Conservation (phyloP, 2,113 vertebrate species). For the Edolisoma coerulescens region DNA sequence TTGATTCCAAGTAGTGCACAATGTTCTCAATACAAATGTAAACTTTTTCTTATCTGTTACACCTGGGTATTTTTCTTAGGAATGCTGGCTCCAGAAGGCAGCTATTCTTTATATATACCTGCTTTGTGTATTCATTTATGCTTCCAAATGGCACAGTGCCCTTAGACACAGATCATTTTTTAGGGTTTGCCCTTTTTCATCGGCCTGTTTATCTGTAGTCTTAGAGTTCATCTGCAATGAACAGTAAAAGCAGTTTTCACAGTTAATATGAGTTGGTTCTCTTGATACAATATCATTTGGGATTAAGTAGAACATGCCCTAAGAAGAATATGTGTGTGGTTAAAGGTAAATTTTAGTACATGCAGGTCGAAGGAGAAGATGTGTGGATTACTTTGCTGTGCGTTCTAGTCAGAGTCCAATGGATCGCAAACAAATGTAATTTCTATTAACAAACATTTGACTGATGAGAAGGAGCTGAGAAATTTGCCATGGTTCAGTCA, state of each 20-base stretch:
- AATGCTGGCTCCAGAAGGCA: neutral
- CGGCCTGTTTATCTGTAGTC: neutral
- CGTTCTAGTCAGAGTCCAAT: neutral
- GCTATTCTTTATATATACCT: neutral
- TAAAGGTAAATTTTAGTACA: neutral
- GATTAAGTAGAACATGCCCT: neutral
- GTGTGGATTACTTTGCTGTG: neutral
- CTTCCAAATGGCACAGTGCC: neutral
- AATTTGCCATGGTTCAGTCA: neutral
- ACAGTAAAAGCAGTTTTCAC: neutral
- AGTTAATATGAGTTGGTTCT: neutral
- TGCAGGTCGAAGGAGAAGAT: neutral
- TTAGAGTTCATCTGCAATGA: neutral
- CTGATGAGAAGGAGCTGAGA: neutral
- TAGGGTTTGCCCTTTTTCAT: neutral
- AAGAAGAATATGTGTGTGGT: neutral
- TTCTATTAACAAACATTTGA: neutral
- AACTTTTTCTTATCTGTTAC: neutral
- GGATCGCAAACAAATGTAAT: neutral
- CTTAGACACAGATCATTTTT: neutral
- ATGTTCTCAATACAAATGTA: neutral
- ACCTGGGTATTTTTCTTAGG: neutral
- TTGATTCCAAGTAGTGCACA: neutral
- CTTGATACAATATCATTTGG: neutral
- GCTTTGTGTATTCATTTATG: neutral